Evolutionary conservation across 2,888 invertebrate genomes (phyloP), one percentile per base, ranked within the genome.

Genomic region (Hirudinaria manillensis): DNA sequence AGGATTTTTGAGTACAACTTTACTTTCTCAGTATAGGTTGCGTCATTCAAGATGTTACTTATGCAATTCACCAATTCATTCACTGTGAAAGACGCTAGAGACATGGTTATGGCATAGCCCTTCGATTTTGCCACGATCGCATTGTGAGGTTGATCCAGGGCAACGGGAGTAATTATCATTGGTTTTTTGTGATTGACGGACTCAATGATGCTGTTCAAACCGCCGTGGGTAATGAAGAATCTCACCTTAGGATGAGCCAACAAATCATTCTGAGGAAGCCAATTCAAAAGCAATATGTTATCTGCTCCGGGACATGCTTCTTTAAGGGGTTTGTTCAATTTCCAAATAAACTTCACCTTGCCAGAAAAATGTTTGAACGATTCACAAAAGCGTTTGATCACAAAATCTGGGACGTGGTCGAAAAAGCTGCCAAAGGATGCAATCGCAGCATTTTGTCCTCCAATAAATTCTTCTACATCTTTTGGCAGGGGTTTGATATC

Each of bases 391-490:
- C 61, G 76, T 34, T 74, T 55, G 6, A 29, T 55, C 32, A 77
- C 72, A 32, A 65, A 21, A 2, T 65, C 16, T 3, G 80, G 80
- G 0, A 79, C 6, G 7, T 75, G 24, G 13, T 68, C 45, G 6
- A 77, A 74, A 34, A 78, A 29, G 45, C 77, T 77, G 16, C 81
- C 81, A 72, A 81, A 81, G 7, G 80, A 78, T 21, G 79, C 79
- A 21, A 78, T 78, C 3, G 80, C 81, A 21, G 77, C 19, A 29
- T 65, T 74, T 3, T 66, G 4, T 21, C 27, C 56, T 77, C 55
- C 19, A 79, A 67, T 13, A 78, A 74, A 6, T 61, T 70, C 32
- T 77, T 73, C 2, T 34, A 77, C 74, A 21, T 77, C 74, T 0
- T 78, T 73, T 10, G 77, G 74, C 24, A 56, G 74, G 3, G 77